These are phyloP conservation scores for Apamea crenata DNA, from an alignment of 2,888 invertebrate species.

Conservation along the genomic window DNA sequence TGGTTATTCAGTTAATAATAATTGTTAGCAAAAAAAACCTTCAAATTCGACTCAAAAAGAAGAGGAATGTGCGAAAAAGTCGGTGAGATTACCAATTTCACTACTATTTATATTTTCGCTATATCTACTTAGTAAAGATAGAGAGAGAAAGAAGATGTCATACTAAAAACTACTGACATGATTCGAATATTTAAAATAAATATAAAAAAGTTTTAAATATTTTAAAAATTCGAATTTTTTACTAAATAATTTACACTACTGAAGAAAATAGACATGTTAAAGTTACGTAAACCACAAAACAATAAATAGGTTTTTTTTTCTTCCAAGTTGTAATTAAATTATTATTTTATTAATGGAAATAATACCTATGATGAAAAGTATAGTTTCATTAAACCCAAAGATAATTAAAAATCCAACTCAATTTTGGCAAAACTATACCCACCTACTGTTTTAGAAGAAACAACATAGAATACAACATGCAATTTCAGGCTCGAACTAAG, in stretches of 20 bases:
- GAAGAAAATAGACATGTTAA: slow-evolving; percentile 44
- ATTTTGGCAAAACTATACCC: not conserved
- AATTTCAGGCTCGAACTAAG: slow-evolving; percentile 13
- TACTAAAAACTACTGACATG: not conserved
- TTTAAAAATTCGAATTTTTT: slow-evolving; percentile 28
- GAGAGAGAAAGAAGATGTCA: slow-evolving; percentile 4
- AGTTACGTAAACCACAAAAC: slow-evolving; percentile 38
- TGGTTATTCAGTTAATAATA: slow-evolving; percentile 23
- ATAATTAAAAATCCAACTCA: no score
- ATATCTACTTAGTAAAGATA: slow-evolving; percentile 23
- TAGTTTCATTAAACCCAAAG: not conserved
- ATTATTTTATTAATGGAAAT: not conserved
- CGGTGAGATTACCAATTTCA: slow-evolving; percentile 48
- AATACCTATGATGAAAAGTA: not conserved
- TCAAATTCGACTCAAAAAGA: slow-evolving; percentile 42
- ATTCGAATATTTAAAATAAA: slow-evolving; percentile 51
- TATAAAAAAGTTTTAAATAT: not conserved
- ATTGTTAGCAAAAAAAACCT: slow-evolving; percentile 37
- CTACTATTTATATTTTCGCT: slow-evolving; percentile 11
- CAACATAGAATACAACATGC: slow-evolving; percentile 13
- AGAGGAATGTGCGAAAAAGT: slow-evolving; percentile 90
- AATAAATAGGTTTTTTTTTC: not conserved
- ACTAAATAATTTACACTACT: slow-evolving; percentile 22
- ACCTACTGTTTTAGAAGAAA: not conserved
- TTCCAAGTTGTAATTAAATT: not conserved